Percentiles rank a stretch among this genome's conserved stretches.
Evolutionary conservation across 2,113 vertebrate species (phyloP).

Genomic region (Sorex araneus): DNA sequence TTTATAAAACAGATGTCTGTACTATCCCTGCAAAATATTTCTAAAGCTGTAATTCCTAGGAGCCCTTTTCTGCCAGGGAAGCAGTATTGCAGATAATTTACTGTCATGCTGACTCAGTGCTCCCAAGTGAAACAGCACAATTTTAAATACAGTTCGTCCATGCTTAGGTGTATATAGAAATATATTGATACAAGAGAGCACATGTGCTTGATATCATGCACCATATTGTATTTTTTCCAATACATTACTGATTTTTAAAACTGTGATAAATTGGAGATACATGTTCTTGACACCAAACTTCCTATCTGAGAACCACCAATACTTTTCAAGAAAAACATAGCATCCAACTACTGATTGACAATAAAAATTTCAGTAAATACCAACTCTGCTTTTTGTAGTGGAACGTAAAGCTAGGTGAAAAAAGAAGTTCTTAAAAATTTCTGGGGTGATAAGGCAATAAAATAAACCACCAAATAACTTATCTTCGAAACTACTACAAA

Average conservation of each 20-base stretch:
- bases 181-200: not conserved
- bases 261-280: not conserved
- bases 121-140: conserved; percentile 46
- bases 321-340: conserved; percentile 29
- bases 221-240: conserved; percentile 1
- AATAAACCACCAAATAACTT: conserved; percentile 50
- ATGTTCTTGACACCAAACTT: not conserved
- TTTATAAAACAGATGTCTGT: conserved; percentile 49
- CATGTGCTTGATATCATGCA: not conserved
- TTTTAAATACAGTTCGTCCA: conserved; percentile 52
- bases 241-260: conserved; percentile 54
- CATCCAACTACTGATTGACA: conserved; percentile 1
- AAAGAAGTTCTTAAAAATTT: conserved; percentile 42
- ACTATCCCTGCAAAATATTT: conserved; percentile 57
- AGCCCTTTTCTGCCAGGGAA: conserved; percentile 48
- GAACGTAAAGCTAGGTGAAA: conserved; percentile 33
- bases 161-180: not conserved
- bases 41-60: conserved; percentile 67
- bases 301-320: not conserved
- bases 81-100: conserved; percentile 17
- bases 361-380: conserved; percentile 11
- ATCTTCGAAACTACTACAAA: conserved; percentile 2
- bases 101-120: conserved; percentile 63
- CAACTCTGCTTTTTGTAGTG: conserved; percentile 17
- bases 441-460: conserved; percentile 14